phyloP scores from a whole-genome alignment of 30 jellyfish, hydroid and myxozoan genomes.

The Sanderia malayensis region DNA sequence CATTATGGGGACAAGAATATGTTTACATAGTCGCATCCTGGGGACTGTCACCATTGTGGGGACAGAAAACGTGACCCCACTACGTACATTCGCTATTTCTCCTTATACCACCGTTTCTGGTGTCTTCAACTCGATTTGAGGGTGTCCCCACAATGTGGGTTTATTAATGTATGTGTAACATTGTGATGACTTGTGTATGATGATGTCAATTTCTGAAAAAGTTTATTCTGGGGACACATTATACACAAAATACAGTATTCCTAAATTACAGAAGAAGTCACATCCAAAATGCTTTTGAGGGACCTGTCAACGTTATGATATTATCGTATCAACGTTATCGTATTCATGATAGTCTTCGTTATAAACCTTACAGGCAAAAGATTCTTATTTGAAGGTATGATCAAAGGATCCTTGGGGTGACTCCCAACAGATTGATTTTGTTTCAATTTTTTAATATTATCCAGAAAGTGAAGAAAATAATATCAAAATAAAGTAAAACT shows the following conservation, averaged over 20 bases:
- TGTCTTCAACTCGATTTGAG: not conserved
- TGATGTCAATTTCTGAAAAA: not conserved
- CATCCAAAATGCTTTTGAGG: no score
- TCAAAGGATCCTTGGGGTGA: no score
- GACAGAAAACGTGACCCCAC: not conserved
- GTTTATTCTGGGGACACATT: not conserved
- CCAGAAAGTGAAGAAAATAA: no score
- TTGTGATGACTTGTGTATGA: not conserved
- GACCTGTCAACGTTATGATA: no score
- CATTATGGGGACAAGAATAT: not conserved
- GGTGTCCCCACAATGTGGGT: not conserved
- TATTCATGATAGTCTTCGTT: no score
- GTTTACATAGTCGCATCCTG: not conserved
- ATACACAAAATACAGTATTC: not conserved
- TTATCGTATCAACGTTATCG: no score
- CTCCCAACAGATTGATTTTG: no score
- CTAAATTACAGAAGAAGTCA: not conserved
- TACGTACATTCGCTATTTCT: not conserved
- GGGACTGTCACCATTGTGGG: conserved; percentile 1
- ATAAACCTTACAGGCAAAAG: not conserved
- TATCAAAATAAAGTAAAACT: no score
- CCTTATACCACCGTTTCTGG: not conserved
- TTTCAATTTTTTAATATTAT: no score
- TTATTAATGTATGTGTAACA: not conserved
- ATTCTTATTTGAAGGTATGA: no score